Conservation (phyloP, 2,113 vertebrate species). For the Delphinus delphis region DNA sequence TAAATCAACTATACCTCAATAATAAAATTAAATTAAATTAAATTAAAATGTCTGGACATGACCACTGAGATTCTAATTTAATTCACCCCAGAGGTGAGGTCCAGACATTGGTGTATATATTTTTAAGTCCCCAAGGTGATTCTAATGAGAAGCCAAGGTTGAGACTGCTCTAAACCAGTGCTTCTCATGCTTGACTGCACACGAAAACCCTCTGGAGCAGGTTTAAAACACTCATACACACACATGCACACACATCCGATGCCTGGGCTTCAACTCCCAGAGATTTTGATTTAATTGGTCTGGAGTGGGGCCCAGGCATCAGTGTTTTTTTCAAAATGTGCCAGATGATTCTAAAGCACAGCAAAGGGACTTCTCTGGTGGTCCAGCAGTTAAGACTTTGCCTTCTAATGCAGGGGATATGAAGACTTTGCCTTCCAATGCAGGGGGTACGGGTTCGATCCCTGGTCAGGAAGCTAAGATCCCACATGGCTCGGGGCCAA, state of each 20-base stretch:
- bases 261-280: background rate
- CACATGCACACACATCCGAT: background rate
- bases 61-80: background rate
- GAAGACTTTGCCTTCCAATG: too few relatives aligned
- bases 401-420: too few relatives aligned
- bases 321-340: background rate
- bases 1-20: background rate
- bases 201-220: background rate
- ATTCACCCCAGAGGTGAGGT: background rate
- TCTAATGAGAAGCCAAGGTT: slow-evolving; percentile 21
- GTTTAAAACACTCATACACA: background rate
- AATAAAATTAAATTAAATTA: background rate
- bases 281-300: slow-evolving; percentile 10
- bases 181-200: background rate
- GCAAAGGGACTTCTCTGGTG: background rate
- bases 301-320: background rate
- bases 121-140: slow-evolving; percentile 4
- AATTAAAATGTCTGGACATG: background rate
- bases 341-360: slow-evolving; percentile 15
- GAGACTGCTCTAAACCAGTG: background rate
- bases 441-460: too few relatives aligned
- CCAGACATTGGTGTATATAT: background rate
- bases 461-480: too few relatives aligned
- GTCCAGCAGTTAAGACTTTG: too few relatives aligned
- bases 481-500: too few relatives aligned